Evolutionary conservation across 2,113 vertebrate species (phyloP).

Genomic region (Ahaetulla prasina): DNA sequence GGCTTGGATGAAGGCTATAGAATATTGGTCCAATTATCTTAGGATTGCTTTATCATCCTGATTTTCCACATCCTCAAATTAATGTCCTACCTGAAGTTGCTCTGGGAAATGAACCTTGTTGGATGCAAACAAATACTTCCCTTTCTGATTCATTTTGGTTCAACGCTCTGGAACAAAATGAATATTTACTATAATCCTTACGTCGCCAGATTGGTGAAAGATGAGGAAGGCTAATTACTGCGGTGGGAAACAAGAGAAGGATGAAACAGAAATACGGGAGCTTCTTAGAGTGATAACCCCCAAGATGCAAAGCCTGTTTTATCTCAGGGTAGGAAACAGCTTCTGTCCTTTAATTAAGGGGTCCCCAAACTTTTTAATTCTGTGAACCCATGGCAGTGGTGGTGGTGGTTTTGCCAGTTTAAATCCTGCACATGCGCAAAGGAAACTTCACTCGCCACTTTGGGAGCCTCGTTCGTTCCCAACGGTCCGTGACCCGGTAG

Average conservation of each 20-base stretch:
- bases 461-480: too few species aligned
- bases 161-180: background rate
- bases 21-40: background rate
- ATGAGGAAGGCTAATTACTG: background rate
- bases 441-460: too few species aligned
- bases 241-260: background rate
- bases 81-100: background rate
- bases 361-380: too few species aligned
- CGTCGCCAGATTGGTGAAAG: background rate
- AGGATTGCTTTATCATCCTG: background rate
- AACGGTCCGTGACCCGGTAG: accelerated
- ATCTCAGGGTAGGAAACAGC: background rate
- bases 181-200: background rate
- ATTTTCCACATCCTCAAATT: background rate
- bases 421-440: too few species aligned
- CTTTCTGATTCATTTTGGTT: background rate
- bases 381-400: too few species aligned
- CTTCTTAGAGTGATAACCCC: background rate
- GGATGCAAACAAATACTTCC: background rate
- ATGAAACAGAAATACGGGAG: background rate
- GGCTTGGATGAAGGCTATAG: background rate
- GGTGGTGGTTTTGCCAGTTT: too few species aligned
- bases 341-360: background rate
- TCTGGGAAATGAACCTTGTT: background rate
- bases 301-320: background rate